A percentile compares a stretch with the other conserved stretches of the same genome.
Evolutionary conservation across 2,797 vertebrate species (phyloP).

Genomic region (Halcyon badia): DNA sequence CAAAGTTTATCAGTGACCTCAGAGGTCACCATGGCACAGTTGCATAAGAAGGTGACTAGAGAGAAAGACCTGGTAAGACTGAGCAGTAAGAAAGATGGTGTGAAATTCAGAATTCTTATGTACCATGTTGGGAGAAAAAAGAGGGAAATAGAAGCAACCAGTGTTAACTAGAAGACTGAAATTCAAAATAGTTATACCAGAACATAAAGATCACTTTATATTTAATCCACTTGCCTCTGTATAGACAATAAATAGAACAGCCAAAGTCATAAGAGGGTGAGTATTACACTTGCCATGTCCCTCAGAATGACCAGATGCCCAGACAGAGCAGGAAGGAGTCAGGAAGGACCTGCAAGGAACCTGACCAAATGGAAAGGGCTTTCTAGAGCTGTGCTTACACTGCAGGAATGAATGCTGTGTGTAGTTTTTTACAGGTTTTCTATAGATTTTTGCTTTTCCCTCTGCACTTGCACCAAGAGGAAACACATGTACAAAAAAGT

Average conservation of each 20-base stretch:
- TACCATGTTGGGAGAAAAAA: background rate
- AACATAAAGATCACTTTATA: background rate
- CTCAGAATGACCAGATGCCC: background rate
- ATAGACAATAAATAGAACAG: background rate
- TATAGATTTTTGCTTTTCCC: background rate
- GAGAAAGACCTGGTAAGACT: background rate
- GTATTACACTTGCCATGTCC: background rate
- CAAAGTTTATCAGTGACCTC: background rate
- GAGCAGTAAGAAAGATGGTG: background rate
- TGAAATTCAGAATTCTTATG: background rate
- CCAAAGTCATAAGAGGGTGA: background rate
- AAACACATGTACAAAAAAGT: background rate
- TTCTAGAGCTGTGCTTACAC: background rate
- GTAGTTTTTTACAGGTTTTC: background rate
- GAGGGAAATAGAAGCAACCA: background rate
- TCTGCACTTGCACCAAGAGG: background rate
- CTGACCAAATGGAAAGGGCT: background rate
- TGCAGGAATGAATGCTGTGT: background rate
- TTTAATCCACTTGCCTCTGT: background rate
- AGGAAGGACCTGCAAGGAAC: background rate
- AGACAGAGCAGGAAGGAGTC: background rate
- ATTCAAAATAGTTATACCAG: background rate
- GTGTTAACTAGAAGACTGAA: background rate
- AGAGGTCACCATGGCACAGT: background rate
- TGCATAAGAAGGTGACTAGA: background rate